Evolutionary conservation across 2,113 vertebrate genomes (phyloP).

Genomic region (Uria lomvia): DNA sequence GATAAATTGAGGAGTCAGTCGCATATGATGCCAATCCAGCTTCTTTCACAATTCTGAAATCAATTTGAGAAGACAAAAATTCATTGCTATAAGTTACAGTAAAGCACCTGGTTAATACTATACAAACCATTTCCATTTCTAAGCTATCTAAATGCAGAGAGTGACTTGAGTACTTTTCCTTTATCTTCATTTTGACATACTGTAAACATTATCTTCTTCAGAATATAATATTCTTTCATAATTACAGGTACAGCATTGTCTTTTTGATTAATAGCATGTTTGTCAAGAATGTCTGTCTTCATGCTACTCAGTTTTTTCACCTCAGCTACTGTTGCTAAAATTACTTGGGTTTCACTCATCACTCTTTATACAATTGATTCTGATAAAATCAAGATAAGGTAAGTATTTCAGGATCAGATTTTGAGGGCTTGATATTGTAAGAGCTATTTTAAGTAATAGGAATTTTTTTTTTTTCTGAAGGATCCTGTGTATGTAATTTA

Average conservation of each 20-base stretch:
- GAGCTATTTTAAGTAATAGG: constrained; percentile 3
- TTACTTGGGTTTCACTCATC: background rate
- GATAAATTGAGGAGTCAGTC: constrained; percentile 22
- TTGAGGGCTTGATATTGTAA: background rate
- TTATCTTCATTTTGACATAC: constrained; percentile 5
- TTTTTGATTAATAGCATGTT: constrained; percentile 35
- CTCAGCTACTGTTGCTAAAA: background rate
- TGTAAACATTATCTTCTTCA: background rate
- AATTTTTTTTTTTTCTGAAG: background rate
- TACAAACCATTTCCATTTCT: background rate
- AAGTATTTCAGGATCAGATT: background rate
- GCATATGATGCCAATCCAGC: background rate
- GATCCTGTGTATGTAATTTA: background rate
- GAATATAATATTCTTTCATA: constrained; percentile 16
- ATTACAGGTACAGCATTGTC: background rate
- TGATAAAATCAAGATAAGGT: background rate
- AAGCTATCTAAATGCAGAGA: background rate
- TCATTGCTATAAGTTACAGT: background rate
- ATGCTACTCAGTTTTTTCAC: background rate
- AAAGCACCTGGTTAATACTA: background rate
- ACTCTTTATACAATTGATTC: background rate
- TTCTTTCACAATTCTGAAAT: background rate
- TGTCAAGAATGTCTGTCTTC: background rate
- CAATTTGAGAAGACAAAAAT: constrained; percentile 10
- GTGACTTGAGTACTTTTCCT: background rate